These are phyloP conservation scores for Tribolium madens DNA, from an alignment of 1,140 invertebrate genomes.

Conservation along the genomic window DNA sequence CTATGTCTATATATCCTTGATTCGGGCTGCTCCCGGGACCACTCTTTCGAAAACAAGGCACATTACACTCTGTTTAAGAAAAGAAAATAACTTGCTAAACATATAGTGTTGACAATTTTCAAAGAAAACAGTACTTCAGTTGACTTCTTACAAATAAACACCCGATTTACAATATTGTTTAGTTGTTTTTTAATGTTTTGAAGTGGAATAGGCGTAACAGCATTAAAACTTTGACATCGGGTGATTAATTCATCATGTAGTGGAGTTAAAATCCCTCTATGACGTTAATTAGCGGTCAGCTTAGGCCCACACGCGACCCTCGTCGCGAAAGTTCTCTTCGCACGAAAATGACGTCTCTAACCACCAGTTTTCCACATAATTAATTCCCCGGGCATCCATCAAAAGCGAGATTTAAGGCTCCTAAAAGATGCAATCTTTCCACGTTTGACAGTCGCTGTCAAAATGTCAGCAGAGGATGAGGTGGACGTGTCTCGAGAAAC, in stretches of 20 bases:
- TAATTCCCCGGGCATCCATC: slow-evolving; percentile 50
- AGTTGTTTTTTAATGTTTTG: too few species aligned
- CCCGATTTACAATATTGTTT: too few species aligned
- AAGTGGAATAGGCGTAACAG: too few species aligned
- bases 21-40: too few species aligned
- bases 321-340: background rate
- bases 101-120: too few species aligned
- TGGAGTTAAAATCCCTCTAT: too few species aligned
- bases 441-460: slow-evolving; percentile 22
- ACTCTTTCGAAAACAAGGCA: background rate
- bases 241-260: too few species aligned
- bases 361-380: slow-evolving; percentile 49
- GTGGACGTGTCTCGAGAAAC: slow-evolving; percentile 1
- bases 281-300: background rate
- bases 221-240: too few species aligned
- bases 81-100: too few species aligned
- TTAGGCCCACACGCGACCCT: background rate
- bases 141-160: too few species aligned
- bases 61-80: background rate
- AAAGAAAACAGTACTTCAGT: too few species aligned
- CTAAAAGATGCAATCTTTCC: slow-evolving; percentile 31
- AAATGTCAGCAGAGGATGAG: slow-evolving; percentile 10
- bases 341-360: background rate
- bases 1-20: slow-evolving; percentile 1
- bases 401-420: slow-evolving; percentile 31